Percentiles rank a stretch among this genome's conserved stretches.
Conservation (phyloP, 2,797 vertebrate species). For the Adelosebastes latens region DNA sequence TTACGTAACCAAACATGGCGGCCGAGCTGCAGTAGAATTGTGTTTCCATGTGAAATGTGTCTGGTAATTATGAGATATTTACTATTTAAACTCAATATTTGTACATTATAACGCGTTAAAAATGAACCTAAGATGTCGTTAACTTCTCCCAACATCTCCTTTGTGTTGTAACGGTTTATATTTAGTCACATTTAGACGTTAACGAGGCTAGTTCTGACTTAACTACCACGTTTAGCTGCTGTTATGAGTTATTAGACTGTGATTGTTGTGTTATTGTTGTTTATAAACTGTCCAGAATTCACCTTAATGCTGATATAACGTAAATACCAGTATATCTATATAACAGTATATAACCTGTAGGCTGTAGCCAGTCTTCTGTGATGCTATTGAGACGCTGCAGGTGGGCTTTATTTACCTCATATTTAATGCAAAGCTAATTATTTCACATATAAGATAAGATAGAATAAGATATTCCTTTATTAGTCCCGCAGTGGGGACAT, state of each 20-base stretch:
- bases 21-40: rapidly evolving
- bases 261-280: not conserved
- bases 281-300: not conserved
- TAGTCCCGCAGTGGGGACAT: too few species aligned
- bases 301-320: not conserved
- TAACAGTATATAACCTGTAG: too few species aligned
- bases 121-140: rapidly evolving
- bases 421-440: not conserved
- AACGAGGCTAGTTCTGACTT: not conserved
- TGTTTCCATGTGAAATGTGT: slow-evolving; percentile 38
- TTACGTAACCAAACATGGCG: slow-evolving; percentile 52
- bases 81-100: not conserved
- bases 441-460: too few species aligned
- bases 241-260: not conserved
- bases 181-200: not conserved
- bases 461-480: too few species aligned
- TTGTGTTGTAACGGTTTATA: not conserved
- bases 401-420: not conserved
- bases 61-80: slow-evolving; percentile 9
- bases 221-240: slow-evolving; percentile 24
- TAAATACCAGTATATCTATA: not conserved
- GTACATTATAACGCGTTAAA: rapidly evolving
- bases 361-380: not conserved
- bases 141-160: rapidly evolving
- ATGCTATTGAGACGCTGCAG: not conserved